phyloP scores from a whole-genome alignment of 2,797 vertebrate species.

The Microctenopoma steveboyesi region DNA sequence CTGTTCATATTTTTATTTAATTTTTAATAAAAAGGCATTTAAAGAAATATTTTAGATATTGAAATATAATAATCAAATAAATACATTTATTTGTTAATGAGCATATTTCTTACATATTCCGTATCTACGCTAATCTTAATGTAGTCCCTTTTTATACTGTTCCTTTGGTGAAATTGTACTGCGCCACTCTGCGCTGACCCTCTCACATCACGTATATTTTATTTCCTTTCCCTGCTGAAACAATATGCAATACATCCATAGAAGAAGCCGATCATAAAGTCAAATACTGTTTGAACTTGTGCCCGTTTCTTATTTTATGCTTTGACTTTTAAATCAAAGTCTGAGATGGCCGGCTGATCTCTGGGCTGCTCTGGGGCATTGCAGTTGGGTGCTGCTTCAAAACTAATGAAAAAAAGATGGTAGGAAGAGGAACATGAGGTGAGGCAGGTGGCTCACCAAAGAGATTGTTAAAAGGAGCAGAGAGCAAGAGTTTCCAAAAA shows the following conservation, averaged over 20 bases:
- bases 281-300: slow-evolving; percentile 44
- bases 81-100: slow-evolving; percentile 8
- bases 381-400: slow-evolving; percentile 28
- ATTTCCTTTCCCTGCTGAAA: slow-evolving; percentile 27
- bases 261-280: slow-evolving; percentile 57
- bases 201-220: slow-evolving; percentile 32
- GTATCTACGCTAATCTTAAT: slow-evolving; percentile 11
- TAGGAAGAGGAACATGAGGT: slow-evolving; percentile 19
- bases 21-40: slow-evolving; percentile 47
- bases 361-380: slow-evolving; percentile 19
- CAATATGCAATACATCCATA: slow-evolving; percentile 28
- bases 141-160: slow-evolving; percentile 12
- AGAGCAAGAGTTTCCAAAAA: slow-evolving; percentile 4
- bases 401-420: slow-evolving; percentile 35
- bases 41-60: slow-evolving; percentile 33
- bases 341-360: slow-evolving; percentile 17
- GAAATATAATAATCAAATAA: slow-evolving; percentile 15
- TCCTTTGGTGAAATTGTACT: slow-evolving; percentile 19
- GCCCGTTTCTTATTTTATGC: slow-evolving; percentile 24
- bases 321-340: slow-evolving; percentile 50
- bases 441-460: slow-evolving; percentile 11
- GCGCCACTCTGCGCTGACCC: slow-evolving; percentile 8
- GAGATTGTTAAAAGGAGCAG: neutral
- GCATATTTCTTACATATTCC: slow-evolving; percentile 29
- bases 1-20: slow-evolving; percentile 6